A percentile compares a stretch with the other conserved stretches of the same genome.
Conservation (phyloP, 2,888 invertebrate genomes). For the Urechis unicinctus region DNA sequence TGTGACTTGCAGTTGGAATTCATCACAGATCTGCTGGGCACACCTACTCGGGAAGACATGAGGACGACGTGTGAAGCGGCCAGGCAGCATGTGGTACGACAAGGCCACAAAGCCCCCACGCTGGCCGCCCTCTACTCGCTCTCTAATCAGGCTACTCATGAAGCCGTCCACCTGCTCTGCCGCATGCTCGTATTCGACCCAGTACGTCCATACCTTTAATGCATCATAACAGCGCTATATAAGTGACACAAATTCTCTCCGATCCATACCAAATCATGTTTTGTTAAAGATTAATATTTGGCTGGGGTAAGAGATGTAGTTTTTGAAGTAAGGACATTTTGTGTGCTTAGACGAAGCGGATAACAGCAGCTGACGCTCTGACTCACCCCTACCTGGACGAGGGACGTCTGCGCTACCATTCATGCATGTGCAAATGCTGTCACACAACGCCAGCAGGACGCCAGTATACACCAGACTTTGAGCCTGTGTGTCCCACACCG, state of each 20-base stretch:
- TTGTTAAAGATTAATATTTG: not conserved
- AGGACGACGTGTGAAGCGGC: constrained; percentile 90
- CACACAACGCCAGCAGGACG: constrained; percentile 64
- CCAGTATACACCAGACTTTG: constrained; percentile 78
- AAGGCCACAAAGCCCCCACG: constrained; percentile 54
- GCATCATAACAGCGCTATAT: too few relatives aligned
- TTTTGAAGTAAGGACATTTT: too few relatives aligned
- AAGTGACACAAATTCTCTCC: not conserved
- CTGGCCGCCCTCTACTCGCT: constrained; percentile 70
- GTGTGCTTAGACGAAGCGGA: constrained; percentile 72
- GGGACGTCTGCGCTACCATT: constrained; percentile 95
- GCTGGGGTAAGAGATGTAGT: too few relatives aligned
- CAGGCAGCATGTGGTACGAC: constrained; percentile 79
- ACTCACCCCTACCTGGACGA: constrained; percentile 97
- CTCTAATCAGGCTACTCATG: constrained; percentile 88
- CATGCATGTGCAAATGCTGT: constrained; percentile 99
- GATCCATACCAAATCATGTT: not conserved
- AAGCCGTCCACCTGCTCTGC: constrained; percentile 92
- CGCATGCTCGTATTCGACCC: constrained; percentile 99
- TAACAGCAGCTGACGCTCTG: constrained; percentile 88
- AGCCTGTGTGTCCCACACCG: constrained; percentile 80
- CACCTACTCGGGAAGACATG: constrained; percentile 93
- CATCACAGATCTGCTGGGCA: constrained; percentile 94
- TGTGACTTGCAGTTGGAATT: constrained; percentile 74
- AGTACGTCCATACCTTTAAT: constrained; percentile 65